Evolutionary conservation across 2,113 vertebrate genomes (phyloP), one percentile per base, ranked within the genome.

Genomic region (Trematomus loennbergii): DNA sequence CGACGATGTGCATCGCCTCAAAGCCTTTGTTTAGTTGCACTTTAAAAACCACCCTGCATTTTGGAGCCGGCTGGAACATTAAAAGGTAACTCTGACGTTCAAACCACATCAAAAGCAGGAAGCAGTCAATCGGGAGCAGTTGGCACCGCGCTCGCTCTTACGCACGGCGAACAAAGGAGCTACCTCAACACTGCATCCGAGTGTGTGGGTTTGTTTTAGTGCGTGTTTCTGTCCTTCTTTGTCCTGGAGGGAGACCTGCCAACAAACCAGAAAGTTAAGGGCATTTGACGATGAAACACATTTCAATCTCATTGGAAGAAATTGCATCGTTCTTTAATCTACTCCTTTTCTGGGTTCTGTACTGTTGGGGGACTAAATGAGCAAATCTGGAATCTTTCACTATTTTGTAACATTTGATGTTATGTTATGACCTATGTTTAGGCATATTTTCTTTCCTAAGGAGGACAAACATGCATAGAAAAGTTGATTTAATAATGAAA

Each of bases 41-140:
- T 5, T 36, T 15, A 18, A 18, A 18, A 22, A 29, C 46, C 60
- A 7, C 18, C 46, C 79, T 49, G 74, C 40, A 50, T 54, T n/a
- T 50, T 25, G 0, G 59, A 57, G 65, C 11, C 2, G 3, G 3
- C 55, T 52, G 52, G 52, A 57, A 72, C 46, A n/a, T 43, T 22
- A 13, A 49, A 70, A 22, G 49, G 12, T 43, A 49, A 1, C 48
- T 36, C 18, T 67, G 75, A 79, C 62, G 40, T 22, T 58, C 45
- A 25, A 61, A 66, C 49, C 50, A 20, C 77, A 73, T 88, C 87
- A 86, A 82, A 82, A 2, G 75, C 83, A 89, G 89, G 89, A 89
- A 91, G 72, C 57, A 5, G 50, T 74, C 57, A 60, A 58, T 52
- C 15, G 9, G 62, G 40, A 79, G 77, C 67, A 58, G 72, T n/a